Percentiles rank a stretch among this genome's conserved stretches.
phyloP scores from a whole-genome alignment of 1,140 invertebrate species.

The Drosophila ananassae region DNA sequence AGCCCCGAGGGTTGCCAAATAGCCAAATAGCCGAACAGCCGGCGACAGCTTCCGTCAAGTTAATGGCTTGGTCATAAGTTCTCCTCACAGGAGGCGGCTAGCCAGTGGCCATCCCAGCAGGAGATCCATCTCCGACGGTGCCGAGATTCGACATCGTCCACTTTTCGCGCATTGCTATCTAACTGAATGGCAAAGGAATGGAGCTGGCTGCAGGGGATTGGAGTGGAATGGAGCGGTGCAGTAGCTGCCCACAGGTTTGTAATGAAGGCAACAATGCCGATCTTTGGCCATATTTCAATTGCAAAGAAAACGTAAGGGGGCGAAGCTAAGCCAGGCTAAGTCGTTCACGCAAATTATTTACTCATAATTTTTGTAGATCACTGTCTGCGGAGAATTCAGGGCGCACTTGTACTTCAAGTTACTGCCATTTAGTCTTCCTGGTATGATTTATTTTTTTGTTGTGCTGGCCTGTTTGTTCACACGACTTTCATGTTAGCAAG shows the following conservation, averaged over 20 bases:
- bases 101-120: conserved; percentile 42
- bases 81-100: conserved; percentile 18
- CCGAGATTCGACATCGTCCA: conserved; percentile 1
- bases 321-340: background rate
- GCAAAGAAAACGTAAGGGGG: background rate
- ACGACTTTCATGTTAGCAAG: conserved; percentile 81
- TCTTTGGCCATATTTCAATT: conserved; percentile 22
- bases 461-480: conserved; percentile 65
- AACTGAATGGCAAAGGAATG: background rate
- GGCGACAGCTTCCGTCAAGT: conserved; percentile 72
- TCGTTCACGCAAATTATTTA: conserved; percentile 27
- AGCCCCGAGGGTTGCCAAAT: conserved; percentile 12
- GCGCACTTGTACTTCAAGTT: conserved; percentile 22
- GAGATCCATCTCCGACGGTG: conserved; percentile 17
- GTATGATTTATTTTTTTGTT: conserved; percentile 25
- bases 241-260: conserved; percentile 8
- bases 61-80: conserved; percentile 46
- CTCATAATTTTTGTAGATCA: conserved; percentile 8
- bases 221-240: background rate
- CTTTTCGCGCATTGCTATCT: background rate
- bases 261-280: conserved; percentile 31
- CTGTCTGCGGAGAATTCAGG: conserved; percentile 12
- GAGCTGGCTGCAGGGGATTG: background rate
- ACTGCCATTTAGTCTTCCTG: conserved; percentile 40
- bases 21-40: conserved; percentile 5